Percentiles rank a stretch among this genome's conserved stretches.
These are phyloP conservation scores for Haemorhous mexicanus DNA, from an alignment of 2,113 vertebrate species.

Conservation along the genomic window DNA sequence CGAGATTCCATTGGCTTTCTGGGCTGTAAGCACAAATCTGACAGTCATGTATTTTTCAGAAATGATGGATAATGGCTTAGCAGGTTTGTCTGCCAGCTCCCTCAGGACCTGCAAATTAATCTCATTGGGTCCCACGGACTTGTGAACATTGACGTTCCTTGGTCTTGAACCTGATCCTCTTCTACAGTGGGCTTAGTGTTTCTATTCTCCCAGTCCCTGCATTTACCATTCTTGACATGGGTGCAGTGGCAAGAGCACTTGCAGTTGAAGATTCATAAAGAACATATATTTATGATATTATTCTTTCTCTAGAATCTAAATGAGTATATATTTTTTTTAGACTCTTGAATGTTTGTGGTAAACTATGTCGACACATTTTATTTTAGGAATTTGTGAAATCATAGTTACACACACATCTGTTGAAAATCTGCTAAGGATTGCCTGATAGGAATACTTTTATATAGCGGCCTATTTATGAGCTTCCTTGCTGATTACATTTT, in stretches of 20 bases:
- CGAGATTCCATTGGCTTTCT: not conserved
- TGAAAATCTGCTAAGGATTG: conserved; percentile 24
- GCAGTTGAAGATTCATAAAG: not conserved
- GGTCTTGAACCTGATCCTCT: not conserved
- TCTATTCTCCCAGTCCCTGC: not conserved
- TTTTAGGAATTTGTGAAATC: conserved; percentile 30
- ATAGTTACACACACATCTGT: not conserved
- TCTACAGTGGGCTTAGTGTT: not conserved
- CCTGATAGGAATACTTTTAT: conserved; percentile 22
- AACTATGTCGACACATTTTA: not conserved
- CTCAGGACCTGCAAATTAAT: not conserved
- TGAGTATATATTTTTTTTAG: not conserved
- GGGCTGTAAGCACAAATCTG: not conserved
- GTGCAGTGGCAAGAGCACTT: not conserved
- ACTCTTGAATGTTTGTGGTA: not conserved
- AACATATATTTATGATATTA: not conserved
- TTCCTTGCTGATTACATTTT: conserved; percentile 16
- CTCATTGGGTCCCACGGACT: not conserved
- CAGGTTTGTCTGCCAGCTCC: not conserved
- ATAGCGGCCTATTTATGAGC: conserved; percentile 10
- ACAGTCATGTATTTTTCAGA: not conserved
- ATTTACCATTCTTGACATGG: not conserved
- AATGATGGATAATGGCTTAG: not conserved
- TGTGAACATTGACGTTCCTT: not conserved
- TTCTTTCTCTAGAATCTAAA: not conserved